A percentile compares a stretch with the other conserved stretches of the same genome.
These are phyloP conservation scores for Platygyra sinensis DNA, from an alignment of 64 coral and sea anemone species.

Conservation along the genomic window DNA sequence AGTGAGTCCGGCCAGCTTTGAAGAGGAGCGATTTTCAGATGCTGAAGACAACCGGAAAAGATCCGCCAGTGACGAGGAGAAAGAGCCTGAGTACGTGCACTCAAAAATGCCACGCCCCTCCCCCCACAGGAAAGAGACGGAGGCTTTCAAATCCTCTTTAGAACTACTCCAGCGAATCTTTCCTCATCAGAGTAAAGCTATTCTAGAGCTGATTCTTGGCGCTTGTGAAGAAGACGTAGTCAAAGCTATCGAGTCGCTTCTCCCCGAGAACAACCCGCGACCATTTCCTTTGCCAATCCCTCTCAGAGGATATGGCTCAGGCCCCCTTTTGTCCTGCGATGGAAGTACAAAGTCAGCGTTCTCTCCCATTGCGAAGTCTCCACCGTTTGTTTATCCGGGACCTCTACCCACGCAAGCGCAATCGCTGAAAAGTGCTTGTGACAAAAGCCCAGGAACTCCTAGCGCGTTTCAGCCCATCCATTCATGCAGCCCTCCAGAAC, in stretches of 20 bases:
- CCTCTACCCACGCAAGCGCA: not conserved
- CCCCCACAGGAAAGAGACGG: conserved; percentile 34
- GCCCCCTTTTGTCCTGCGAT: not conserved
- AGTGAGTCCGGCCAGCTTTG: not conserved
- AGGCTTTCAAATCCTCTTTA: conserved; percentile 19
- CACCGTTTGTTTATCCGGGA: conserved; percentile 30
- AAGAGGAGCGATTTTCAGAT: conserved; percentile 3
- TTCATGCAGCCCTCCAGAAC: conserved; percentile 12
- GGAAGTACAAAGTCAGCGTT: conserved; percentile 47
- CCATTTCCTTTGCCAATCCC: conserved; percentile 24
- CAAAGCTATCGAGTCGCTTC: conserved; percentile 62
- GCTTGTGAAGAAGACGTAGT: conserved; percentile 59
- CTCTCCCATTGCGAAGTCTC: conserved; percentile 52
- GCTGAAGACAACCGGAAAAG: conserved; percentile 9
- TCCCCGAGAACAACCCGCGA: conserved; percentile 5
- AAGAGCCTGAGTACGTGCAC: conserved; percentile 3
- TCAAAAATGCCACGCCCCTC: conserved; percentile 23
- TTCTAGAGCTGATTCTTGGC: conserved; percentile 52
- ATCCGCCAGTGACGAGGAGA: not conserved
- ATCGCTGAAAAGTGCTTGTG: conserved; percentile 6
- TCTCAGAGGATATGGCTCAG: not conserved
- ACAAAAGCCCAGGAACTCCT: conserved; percentile 13
- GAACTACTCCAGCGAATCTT: conserved; percentile 62
- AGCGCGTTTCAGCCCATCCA: conserved; percentile 59
- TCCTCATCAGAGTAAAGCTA: conserved; percentile 60